Conservation (phyloP, 2,888 invertebrate genomes). For the Tetranychus piercei region DNA sequence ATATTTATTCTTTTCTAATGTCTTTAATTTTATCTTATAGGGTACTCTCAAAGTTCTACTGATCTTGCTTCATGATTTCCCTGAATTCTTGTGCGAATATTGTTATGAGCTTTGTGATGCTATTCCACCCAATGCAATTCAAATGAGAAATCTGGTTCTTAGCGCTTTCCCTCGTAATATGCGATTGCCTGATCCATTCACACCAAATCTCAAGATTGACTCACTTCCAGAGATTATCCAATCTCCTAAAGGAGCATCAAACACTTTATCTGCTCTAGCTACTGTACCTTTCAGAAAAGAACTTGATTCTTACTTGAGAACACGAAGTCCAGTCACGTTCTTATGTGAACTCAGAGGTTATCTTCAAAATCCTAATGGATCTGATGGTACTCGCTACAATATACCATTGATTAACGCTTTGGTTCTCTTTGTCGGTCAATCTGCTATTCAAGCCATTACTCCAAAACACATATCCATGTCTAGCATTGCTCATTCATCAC, state of each 20-base stretch:
- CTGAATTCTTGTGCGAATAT: constrained; percentile 96
- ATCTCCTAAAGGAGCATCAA: constrained; percentile 71
- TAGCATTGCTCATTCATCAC: constrained; percentile 93
- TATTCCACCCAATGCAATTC: constrained; percentile 96
- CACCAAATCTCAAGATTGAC: constrained; percentile 85
- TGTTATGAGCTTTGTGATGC: constrained; percentile 98
- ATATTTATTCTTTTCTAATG: background rate
- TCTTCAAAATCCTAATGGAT: constrained; percentile 4
- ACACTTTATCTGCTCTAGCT: constrained; percentile 67
- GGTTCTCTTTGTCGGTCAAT: constrained; percentile 89
- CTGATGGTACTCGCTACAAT: constrained; percentile 47
- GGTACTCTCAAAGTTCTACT: constrained; percentile 72
- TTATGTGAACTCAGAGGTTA: constrained; percentile 65
- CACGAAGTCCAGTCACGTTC: constrained; percentile 82
- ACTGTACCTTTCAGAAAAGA: constrained; percentile 79
- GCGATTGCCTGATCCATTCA: constrained; percentile 95
- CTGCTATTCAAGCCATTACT: constrained; percentile 78
- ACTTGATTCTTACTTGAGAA: constrained; percentile 85
- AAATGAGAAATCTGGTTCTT: constrained; percentile 87
- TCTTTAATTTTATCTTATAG: constrained; percentile 28
- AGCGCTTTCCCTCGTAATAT: constrained; percentile 96
- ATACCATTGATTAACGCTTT: constrained; percentile 90
- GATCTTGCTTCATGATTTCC: constrained; percentile 92
- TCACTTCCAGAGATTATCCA: constrained; percentile 68
- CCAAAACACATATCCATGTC: constrained; percentile 85